Base-by-base conservation (phyloP, 2,797 vertebrate species). In the Ceyx erithaca region DNA sequence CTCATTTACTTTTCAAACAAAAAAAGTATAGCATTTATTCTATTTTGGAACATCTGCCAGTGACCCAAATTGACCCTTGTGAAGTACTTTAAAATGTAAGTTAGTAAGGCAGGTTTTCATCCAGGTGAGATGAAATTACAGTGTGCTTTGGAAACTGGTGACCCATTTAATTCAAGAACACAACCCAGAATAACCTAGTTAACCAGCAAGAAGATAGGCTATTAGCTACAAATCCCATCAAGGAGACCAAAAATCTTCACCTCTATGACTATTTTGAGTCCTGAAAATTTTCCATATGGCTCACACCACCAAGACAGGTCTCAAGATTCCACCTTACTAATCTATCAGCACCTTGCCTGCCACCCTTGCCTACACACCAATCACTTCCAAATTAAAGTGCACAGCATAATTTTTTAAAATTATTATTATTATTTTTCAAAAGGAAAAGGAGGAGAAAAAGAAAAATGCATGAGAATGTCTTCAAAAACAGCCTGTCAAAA, bases 1-100 rank as follows among this genome's bases (percentile, higher is more conserved):
- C 2, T 49, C 8, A 21, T 48, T 55, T 35, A 9, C 1, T 40
- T 78, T 62, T 77, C 12, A 12, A 3, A 5, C 25, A 2, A 5
- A 12, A 22, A 33, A 41, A 21, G 0, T 6, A 5, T 4, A 54
- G 1, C 0, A 1, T 41, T 61, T 64, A 4, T 57, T 41, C 7
- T 43, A 3, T 18, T 86, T 55, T 69, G 6, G 28, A 71, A 12
- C 9, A 64, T 20, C 3, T 73, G 4, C 4, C 8, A n/a, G 13
- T 8, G 20, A 3, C 2, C 0, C 31, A n/a, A 54, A 3, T 2
- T 75, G 16, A 15, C 9, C 10, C 6, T 33, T 67, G 16, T 55
- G 13, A 79, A 54, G 33, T 37, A 25, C 4, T 64, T 89, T 37
- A 54, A 72, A 72, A 46, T 40, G 1, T 4, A 43, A 30, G 2